Conservation (phyloP, 2,113 vertebrate species). For the Panthera leo region DNA sequence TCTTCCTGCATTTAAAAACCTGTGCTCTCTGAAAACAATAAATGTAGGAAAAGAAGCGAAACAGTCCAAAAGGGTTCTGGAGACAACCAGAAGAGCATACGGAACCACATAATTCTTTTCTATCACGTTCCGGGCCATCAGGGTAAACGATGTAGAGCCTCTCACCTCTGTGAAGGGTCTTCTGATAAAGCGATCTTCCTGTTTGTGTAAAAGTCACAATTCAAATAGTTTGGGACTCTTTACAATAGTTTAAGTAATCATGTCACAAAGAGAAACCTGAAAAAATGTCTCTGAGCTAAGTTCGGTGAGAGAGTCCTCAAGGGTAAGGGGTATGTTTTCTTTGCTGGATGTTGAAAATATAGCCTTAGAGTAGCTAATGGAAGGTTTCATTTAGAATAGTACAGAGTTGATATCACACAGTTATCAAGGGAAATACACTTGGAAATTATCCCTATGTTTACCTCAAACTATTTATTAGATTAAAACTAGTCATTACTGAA, state of each 20-base stretch:
- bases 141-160: background rate
- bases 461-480: background rate
- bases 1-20: background rate
- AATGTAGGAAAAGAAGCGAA: background rate
- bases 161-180: background rate
- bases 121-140: background rate
- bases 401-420: background rate
- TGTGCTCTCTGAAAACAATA: conserved; percentile 34
- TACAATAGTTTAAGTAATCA: background rate
- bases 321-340: background rate
- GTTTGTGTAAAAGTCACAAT: background rate
- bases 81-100: background rate
- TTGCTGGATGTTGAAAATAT: background rate
- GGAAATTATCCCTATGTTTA: conserved; percentile 7
- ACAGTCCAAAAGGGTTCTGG: background rate
- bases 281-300: background rate
- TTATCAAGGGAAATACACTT: conserved; percentile 1
- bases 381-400: conserved; percentile 9
- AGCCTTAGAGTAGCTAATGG: background rate
- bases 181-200: background rate
- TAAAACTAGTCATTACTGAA: conserved; percentile 26
- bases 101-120: background rate
- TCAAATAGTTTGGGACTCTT: background rate
- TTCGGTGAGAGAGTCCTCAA: background rate
- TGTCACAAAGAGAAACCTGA: background rate